phyloP scores from a whole-genome alignment of 2,888 invertebrate species.

The Criorhina ranunculi region DNA sequence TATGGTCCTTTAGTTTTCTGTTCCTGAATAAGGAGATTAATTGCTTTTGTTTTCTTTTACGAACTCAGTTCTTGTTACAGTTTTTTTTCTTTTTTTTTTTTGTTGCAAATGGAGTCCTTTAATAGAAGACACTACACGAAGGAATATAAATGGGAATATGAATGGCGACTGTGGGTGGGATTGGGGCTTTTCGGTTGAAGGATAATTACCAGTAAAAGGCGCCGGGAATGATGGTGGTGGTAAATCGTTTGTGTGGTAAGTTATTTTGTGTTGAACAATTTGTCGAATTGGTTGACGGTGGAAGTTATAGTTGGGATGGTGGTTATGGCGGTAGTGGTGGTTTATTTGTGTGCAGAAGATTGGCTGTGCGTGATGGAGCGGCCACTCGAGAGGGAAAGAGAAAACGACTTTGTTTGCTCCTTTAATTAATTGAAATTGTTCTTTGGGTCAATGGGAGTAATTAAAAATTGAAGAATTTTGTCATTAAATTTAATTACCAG shows the following conservation, averaged over 20 bases:
- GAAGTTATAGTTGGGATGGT: neutral
- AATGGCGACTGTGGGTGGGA: slow-evolving; percentile 35
- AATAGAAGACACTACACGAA: slow-evolving; percentile 59
- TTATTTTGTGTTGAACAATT: slow-evolving; percentile 61
- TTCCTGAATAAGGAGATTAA: slow-evolving; percentile 69
- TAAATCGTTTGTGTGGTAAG: slow-evolving; percentile 56
- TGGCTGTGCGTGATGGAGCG: slow-evolving; percentile 55
- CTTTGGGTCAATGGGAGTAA: slow-evolving; percentile 64
- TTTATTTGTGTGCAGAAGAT: slow-evolving; percentile 42
- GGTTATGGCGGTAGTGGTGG: neutral
- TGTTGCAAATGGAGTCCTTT: slow-evolving; percentile 38
- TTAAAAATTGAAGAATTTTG: slow-evolving; percentile 72
- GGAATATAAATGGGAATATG: slow-evolving; percentile 68
- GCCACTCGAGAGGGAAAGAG: neutral
- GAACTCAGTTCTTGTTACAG: slow-evolving; percentile 24
- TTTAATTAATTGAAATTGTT: slow-evolving; percentile 58
- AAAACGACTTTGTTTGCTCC: slow-evolving; percentile 6
- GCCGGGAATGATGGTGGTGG: slow-evolving; percentile 6
- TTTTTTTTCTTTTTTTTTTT: slow-evolving; percentile 6
- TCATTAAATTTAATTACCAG: slow-evolving; percentile 68
- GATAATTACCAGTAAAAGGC: slow-evolving; percentile 65
- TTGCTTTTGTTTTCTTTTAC: slow-evolving; percentile 65
- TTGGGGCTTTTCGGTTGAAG: slow-evolving; percentile 18
- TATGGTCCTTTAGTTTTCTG: slow-evolving; percentile 46
- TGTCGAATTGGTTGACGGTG: slow-evolving; percentile 38